Conservation (phyloP, 2,797 vertebrate species). For the Bradypodion ventrale region DNA sequence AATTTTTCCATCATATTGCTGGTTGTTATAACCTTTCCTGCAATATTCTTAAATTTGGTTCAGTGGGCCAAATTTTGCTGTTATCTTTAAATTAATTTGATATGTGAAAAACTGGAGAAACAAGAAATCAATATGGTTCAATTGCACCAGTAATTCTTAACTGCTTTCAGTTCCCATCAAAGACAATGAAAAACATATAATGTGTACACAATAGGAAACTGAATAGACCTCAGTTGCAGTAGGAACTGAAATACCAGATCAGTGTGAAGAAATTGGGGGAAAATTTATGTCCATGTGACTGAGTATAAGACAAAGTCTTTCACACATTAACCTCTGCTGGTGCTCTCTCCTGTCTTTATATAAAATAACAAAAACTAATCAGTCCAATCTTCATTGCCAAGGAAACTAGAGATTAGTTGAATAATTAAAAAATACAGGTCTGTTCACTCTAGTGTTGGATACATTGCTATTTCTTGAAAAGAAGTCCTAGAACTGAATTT, state of each 20-base stretch:
- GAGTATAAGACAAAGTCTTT: not conserved
- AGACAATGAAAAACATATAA: not conserved
- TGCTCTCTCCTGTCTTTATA: not conserved
- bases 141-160: not conserved
- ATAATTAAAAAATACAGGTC: not conserved
- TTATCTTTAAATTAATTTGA: constrained; percentile 12
- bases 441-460: not conserved
- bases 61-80: not conserved
- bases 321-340: not conserved
- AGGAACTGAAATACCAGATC: not conserved
- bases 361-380: constrained; percentile 1
- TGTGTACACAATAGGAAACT: not conserved
- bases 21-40: not conserved
- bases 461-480: constrained; percentile 9
- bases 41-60: not conserved
- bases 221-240: not conserved
- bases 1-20: not conserved
- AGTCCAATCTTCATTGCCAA: constrained; percentile 6
- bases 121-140: constrained; percentile 1
- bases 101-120: not conserved
- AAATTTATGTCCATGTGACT: not conserved
- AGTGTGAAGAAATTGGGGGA: not conserved
- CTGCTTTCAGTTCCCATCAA: not conserved
- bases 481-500: constrained; percentile 7
- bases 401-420: constrained; percentile 13